phyloP scores from a whole-genome alignment of 2,888 invertebrate genomes.

The Bombylius major region DNA sequence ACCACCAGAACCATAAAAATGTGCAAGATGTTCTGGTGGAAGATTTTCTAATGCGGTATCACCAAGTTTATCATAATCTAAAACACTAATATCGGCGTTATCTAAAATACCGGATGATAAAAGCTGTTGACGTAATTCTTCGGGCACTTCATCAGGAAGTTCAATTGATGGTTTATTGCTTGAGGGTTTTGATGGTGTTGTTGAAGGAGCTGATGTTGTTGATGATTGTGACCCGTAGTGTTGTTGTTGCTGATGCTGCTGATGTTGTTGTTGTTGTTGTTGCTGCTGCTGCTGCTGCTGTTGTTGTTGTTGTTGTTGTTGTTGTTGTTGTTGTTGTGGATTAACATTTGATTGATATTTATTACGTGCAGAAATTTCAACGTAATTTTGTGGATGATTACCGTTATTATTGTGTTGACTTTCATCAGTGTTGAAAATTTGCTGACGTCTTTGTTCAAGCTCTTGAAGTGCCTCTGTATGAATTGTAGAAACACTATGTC shows the following conservation, averaged over 20 bases:
- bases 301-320: constrained; percentile 8
- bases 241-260: constrained; percentile 9
- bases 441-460: constrained; percentile 21
- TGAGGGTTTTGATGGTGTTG: constrained; percentile 22
- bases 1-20: constrained; percentile 76
- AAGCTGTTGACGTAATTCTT: constrained; percentile 69
- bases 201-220: constrained; percentile 18
- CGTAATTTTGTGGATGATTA: constrained; percentile 6
- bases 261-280: constrained; percentile 14
- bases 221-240: background rate
- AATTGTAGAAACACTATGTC: constrained; percentile 31
- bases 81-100: constrained; percentile 74
- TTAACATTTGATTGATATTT: constrained; percentile 1
- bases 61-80: constrained; percentile 80
- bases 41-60: constrained; percentile 71
- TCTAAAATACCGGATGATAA: constrained; percentile 74
- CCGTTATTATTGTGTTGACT: constrained; percentile 6
- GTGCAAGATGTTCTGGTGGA: constrained; percentile 74
- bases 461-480: constrained; percentile 35
- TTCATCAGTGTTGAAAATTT: background rate
- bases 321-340: background rate
- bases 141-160: constrained; percentile 79
- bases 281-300: background rate
- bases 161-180: constrained; percentile 42
- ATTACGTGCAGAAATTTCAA: constrained; percentile 4